phyloP scores from a whole-genome alignment of 2,113 vertebrate species.

The Neolamprologus caudopunctatus region DNA sequence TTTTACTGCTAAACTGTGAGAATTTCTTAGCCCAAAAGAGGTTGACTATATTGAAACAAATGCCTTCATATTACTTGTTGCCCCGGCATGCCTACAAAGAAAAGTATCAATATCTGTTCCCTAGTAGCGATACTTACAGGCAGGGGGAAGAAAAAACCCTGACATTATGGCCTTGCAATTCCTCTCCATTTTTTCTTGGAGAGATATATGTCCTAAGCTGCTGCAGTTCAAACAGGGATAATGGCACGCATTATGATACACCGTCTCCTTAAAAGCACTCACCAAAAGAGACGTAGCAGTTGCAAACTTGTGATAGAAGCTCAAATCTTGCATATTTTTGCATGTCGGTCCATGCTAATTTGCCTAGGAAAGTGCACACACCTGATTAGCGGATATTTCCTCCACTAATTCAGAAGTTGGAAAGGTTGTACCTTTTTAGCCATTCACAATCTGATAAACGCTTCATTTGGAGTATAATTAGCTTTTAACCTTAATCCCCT shows the following conservation, averaged over 20 bases:
- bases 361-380: neutral
- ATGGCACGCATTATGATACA: neutral
- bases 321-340: neutral
- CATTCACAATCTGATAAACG: neutral
- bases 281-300: neutral
- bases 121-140: neutral
- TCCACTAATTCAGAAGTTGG: neutral
- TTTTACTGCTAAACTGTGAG: neutral
- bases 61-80: rapidly evolving
- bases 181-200: neutral
- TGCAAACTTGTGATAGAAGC: neutral
- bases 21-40: neutral
- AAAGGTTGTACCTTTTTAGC: neutral
- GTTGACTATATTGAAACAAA: neutral
- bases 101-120: neutral
- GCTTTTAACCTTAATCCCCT: neutral
- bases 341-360: neutral
- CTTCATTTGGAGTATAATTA: neutral
- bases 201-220: neutral
- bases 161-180: neutral
- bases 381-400: neutral
- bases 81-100: neutral
- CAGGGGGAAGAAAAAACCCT: neutral
- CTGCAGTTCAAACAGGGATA: neutral
- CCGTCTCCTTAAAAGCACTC: neutral